phyloP scores from a whole-genome alignment of 2,113 vertebrate species.

The Eleginops maclovinus region DNA sequence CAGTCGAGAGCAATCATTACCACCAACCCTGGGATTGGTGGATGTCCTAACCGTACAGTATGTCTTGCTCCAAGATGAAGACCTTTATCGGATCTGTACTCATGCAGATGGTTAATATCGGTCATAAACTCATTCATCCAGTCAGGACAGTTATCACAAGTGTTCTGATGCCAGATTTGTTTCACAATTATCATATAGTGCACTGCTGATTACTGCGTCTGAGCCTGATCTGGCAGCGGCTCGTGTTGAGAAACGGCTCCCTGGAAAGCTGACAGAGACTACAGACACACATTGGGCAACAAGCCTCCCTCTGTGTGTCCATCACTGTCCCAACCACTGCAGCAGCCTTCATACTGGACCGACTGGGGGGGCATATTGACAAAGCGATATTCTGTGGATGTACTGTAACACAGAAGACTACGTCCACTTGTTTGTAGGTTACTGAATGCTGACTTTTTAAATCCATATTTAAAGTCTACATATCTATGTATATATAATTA shows the following conservation, averaged over 20 bases:
- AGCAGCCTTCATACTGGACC: background rate
- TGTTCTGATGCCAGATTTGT: background rate
- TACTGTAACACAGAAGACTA: background rate
- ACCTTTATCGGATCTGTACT: background rate
- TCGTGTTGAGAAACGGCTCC: slow-evolving; percentile 44
- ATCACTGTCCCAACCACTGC: background rate
- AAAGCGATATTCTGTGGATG: background rate
- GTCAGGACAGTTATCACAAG: background rate
- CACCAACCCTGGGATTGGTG: too few relatives aligned
- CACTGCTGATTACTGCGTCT: slow-evolving; percentile 12
- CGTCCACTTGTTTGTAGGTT: background rate
- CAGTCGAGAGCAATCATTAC: background rate
- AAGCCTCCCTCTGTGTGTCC: background rate
- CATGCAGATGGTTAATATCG: background rate
- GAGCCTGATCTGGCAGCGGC: slow-evolving; percentile 12
- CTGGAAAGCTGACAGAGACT: slow-evolving; percentile 17
- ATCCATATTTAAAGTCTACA: background rate
- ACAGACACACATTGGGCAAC: slow-evolving; percentile 36
- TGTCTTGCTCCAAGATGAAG: background rate
- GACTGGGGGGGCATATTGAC: background rate
- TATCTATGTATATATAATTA: too few relatives aligned
- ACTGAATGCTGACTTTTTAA: background rate
- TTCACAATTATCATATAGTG: slow-evolving; percentile 21
- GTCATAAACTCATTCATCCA: background rate
- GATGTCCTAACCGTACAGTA: background rate